A percentile compares a stretch with the other conserved stretches of the same genome.
Conservation (phyloP, 2,113 vertebrate genomes). For the Psammodynastes pulverulentus region DNA sequence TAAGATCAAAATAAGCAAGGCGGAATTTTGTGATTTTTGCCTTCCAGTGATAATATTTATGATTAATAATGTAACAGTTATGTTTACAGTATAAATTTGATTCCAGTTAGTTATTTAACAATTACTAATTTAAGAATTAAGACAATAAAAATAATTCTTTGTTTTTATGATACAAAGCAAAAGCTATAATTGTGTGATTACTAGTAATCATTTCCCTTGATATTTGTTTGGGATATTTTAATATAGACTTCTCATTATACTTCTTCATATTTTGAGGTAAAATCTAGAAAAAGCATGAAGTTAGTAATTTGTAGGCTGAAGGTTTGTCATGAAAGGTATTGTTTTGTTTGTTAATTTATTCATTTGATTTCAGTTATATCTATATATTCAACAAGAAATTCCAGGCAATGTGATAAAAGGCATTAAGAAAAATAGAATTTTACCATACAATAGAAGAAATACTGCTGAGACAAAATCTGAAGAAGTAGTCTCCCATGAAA, state of each 20-base stretch:
- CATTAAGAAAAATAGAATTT: not conserved
- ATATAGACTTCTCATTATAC: not conserved
- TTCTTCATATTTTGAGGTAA: not conserved
- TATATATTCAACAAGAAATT: not conserved
- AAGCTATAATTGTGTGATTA: slow-evolving; percentile 41
- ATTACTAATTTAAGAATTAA: slow-evolving; percentile 35
- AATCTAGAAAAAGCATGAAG: not conserved
- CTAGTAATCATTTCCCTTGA: slow-evolving; percentile 1
- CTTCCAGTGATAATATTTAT: slow-evolving; percentile 8
- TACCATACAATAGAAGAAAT: not conserved
- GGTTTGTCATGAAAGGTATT: not conserved
- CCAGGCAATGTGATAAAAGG: not conserved
- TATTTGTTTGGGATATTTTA: slow-evolving; percentile 15
- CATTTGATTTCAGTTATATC: not conserved
- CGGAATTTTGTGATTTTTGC: not conserved
- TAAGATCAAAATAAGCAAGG: not conserved
- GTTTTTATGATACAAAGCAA: not conserved
- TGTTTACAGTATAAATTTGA: slow-evolving; percentile 37
- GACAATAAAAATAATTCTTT: not conserved
- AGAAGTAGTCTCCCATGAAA: not conserved
- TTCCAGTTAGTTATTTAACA: slow-evolving; percentile 28
- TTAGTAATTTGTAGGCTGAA: not conserved
- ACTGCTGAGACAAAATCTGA: not conserved
- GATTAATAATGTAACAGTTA: slow-evolving; percentile 42
- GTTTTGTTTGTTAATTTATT: not conserved